Evolutionary conservation across 2,113 vertebrate species (phyloP), one percentile per base, ranked within the genome.

Genomic region (Ahaetulla prasina): DNA sequence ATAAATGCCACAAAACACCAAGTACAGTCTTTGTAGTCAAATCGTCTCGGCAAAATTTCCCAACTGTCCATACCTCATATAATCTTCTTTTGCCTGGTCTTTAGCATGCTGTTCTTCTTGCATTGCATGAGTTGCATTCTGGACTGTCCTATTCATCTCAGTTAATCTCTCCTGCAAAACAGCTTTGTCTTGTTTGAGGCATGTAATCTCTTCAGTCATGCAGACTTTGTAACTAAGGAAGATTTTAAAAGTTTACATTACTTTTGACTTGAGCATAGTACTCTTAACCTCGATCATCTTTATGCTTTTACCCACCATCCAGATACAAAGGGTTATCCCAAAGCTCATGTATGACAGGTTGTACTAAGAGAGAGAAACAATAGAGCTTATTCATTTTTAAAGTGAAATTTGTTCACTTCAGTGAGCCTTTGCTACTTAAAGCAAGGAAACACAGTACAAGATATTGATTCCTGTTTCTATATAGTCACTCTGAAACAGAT

Each of bases 71-170:
- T 96, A 99, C 99, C 98, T 98, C 90, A 97, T 95, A 93, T 95
- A 98, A 93, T 98, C 98, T 95, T 98, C 97, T 57, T 95, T 96
- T 54, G 94, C 95, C 94, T 97, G 96, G 4, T 93, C 96, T 93
- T 98, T 98, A 12, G 96, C n/a, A 2, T 90, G 90, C 90, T 98
- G 97, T 43, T 95, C 90, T 84, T 97, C 97, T 85, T 96, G 18
- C 55, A 97, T 95, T 84, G 97, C 95, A 91, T 96, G 94, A 43
- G 97, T 96, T n/a, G 96, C 87, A 43, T 98, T 97, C 88, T 98
- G 94, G 27, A 97, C n/a, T 85, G 43, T 80, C 93, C 96, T 96
- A 89, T 93, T 95, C 0, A 98, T 95, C 52, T 92, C 94, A 53
- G 94, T 94, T 94, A 98, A 22, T 96, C 98, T 96, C 9, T 97